phyloP scores from a whole-genome alignment of 2,113 vertebrate species.

The Microtus richardsoni region DNA sequence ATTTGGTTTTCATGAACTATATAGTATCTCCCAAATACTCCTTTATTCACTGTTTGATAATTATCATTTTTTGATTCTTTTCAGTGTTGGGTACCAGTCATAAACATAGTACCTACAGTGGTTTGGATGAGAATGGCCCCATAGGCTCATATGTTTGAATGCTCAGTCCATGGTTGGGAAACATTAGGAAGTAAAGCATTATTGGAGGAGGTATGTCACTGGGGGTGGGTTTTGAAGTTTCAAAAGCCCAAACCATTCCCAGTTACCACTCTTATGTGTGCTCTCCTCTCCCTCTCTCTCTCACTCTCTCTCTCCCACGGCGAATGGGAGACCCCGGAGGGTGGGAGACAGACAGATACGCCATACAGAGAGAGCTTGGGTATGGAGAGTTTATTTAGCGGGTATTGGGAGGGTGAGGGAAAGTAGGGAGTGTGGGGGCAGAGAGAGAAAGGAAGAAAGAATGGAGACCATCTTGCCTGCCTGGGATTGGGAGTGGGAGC shows the following conservation, averaged over 20 bases:
- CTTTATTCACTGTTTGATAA: background rate
- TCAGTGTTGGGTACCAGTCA: background rate
- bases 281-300: too few relatives aligned
- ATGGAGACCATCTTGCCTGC: too few relatives aligned
- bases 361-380: too few relatives aligned
- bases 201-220: background rate
- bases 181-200: background rate
- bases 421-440: too few relatives aligned
- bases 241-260: background rate
- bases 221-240: background rate
- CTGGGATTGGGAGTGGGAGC: too few relatives aligned
- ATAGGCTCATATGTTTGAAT: background rate
- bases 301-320: too few relatives aligned
- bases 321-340: too few relatives aligned
- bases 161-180: background rate
- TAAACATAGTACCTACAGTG: background rate
- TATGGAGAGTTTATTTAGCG: too few relatives aligned
- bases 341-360: too few relatives aligned
- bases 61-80: background rate
- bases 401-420: too few relatives aligned
- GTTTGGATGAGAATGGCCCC: background rate
- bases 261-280: background rate
- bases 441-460: too few relatives aligned
- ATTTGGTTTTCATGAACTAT: constrained; percentile 9
- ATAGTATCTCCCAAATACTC: background rate